A percentile compares a stretch with the other conserved stretches of the same genome.
phyloP scores from a whole-genome alignment of 2,113 vertebrate species.

The Elephas maximus region DNA sequence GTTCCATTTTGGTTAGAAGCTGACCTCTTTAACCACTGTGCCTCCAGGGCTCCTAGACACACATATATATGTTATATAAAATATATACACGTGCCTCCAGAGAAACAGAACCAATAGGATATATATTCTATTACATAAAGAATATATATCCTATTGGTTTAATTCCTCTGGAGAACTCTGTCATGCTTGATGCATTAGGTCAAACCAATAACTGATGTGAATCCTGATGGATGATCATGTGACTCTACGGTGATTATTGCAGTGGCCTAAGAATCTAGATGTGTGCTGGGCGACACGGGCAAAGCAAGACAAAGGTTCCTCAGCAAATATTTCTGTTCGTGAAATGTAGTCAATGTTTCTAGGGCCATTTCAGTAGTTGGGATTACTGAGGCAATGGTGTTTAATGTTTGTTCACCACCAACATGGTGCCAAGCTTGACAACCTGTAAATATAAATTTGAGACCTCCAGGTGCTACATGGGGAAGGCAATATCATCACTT shows the following conservation, averaged over 20 bases:
- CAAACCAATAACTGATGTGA: not conserved
- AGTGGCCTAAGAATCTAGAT: not conserved
- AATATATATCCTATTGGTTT: not conserved
- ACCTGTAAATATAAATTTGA: not conserved
- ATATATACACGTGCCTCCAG: too few relatives aligned
- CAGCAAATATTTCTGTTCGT: not conserved
- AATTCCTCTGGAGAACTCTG: not conserved
- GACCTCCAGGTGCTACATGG: not conserved
- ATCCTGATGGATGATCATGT: not conserved
- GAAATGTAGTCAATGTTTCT: not conserved
- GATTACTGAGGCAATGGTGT: not conserved
- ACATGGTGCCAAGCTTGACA: not conserved
- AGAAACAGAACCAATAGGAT: too few relatives aligned
- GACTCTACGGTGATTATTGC: rapidly evolving
- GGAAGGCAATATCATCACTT: not conserved
- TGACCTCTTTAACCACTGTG: too few relatives aligned
- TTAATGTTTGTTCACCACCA: not conserved
- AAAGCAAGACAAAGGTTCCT: not conserved
- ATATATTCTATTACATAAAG: not conserved
- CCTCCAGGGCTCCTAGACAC: too few relatives aligned
- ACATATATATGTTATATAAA: too few relatives aligned
- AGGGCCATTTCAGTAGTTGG: not conserved
- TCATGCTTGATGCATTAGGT: not conserved
- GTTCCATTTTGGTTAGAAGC: too few relatives aligned
- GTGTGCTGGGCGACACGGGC: not conserved